These are phyloP conservation scores for Pithys albifrons DNA, from an alignment of 2,113 vertebrate genomes.

Conservation along the genomic window DNA sequence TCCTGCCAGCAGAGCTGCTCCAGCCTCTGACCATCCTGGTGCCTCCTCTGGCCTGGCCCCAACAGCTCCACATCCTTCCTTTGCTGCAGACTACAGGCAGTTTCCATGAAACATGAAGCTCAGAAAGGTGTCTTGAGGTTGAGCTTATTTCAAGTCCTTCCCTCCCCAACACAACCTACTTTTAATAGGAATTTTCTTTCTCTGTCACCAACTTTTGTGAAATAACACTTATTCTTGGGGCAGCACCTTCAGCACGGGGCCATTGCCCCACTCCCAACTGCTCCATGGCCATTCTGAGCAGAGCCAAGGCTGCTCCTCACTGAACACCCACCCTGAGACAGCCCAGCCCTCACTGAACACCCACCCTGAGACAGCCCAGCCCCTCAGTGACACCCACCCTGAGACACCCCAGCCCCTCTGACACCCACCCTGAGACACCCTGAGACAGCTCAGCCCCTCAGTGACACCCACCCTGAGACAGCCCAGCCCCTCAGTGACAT, in stretches of 20 bases:
- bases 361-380: background rate
- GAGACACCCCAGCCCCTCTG: too few species aligned
- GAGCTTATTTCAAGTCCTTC: background rate
- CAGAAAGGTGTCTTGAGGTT: background rate
- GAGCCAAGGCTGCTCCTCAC: background rate
- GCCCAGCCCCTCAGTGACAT: too few species aligned
- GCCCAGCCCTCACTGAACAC: background rate
- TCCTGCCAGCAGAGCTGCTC: background rate
- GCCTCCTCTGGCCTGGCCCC: background rate
- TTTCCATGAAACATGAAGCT: accelerated
- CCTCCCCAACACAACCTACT: background rate
- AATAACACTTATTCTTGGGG: accelerated
- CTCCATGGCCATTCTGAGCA: background rate
- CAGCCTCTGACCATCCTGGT: background rate
- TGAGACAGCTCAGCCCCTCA: background rate
- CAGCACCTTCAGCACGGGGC: background rate
- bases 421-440: background rate
- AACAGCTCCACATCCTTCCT: background rate
- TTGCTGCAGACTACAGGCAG: background rate
- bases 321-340: background rate
- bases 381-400: background rate
- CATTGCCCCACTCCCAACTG: accelerated
- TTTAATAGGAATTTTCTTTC: accelerated
- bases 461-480: background rate
- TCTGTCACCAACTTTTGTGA: too few species aligned